Base-by-base conservation (phyloP, 2,888 invertebrate species). In the Siphlonurus alternatus region DNA sequence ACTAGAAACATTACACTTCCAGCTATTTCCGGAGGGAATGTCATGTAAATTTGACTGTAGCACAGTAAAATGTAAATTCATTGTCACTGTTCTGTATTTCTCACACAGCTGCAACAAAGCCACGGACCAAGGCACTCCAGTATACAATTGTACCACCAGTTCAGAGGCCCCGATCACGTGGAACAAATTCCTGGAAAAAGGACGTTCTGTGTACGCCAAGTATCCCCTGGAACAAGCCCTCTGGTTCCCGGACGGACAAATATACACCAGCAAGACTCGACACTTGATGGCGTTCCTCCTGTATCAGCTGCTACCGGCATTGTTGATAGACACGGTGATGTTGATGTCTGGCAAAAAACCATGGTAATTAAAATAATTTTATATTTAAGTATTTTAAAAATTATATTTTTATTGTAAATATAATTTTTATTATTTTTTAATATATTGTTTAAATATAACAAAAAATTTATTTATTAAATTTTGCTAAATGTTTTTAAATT, bases 81-180 rank as follows among this genome's bases (percentile, higher is more conserved):
- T n/a, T n/a, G n/a, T n/a, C n/a, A n/a, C n/a, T n/a, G n/a, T n/a
- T n/a, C n/a, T n/a, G n/a, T n/a, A n/a, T n/a, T n/a, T n/a, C n/a
- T n/a, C n/a, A n/a, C n/a, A n/a, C n/a, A n/a, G n/a, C n/a, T n/a
- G n/a, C n/a, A n/a, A n/a, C n/a, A n/a, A n/a, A n/a, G n/a, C n/a
- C n/a, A n/a, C n/a, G n/a, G n/a, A n/a, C n/a, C n/a, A n/a, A n/a
- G n/a, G n/a, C n/a, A n/a, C n/a, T n/a, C n/a, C 82, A 0, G 84
- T 96, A 2, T 89, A 91, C 76, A 93, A 97, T 74, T 87, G 88
- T 71, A 86, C 91, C 10, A 85, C 90, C 0, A 83, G 87, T 1
- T 77, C 80, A 0, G 75, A 87, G 1, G 86, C 88, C 69, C 81
- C 82, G 0, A 78, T 93, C 18, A 83, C 83, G 0, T 84, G 86